phyloP scores from a whole-genome alignment of 2,888 invertebrate genomes.

The Drosophila suboccidentalis region DNA sequence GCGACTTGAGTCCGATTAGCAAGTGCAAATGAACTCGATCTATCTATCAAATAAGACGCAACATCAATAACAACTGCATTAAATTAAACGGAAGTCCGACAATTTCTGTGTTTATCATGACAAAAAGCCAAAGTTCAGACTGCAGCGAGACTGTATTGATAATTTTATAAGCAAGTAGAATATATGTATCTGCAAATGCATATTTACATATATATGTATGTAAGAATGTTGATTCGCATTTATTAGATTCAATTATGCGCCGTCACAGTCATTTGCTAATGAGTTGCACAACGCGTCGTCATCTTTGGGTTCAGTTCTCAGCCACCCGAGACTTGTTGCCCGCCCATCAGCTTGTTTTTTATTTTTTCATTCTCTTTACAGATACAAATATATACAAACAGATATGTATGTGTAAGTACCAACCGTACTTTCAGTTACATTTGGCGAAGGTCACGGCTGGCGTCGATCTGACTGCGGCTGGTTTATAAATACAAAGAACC shows the following conservation, averaged over 20 bases:
- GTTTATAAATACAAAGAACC: slow-evolving; percentile 69
- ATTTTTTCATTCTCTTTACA: neutral
- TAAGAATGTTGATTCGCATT: slow-evolving; percentile 33
- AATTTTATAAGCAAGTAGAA: neutral
- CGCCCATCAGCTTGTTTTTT: slow-evolving; percentile 24
- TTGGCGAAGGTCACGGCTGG: slow-evolving; percentile 62
- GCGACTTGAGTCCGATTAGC: slow-evolving; percentile 13
- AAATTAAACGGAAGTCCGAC: slow-evolving; percentile 32
- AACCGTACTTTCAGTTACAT: slow-evolving; percentile 14
- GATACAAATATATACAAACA: no score
- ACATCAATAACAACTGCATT: neutral
- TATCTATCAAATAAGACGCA: neutral
- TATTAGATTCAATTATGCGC: slow-evolving; percentile 66
- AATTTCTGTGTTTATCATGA: slow-evolving; percentile 29
- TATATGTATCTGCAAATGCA: neutral
- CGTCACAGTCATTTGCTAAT: slow-evolving; percentile 57
- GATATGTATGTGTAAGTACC: neutral
- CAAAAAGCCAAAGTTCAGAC: slow-evolving; percentile 30
- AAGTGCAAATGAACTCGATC: slow-evolving; percentile 27
- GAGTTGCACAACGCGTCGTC: slow-evolving; percentile 49
- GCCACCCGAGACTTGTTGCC: slow-evolving; percentile 46
- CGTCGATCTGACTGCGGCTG: slow-evolving; percentile 49
- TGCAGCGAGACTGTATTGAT: slow-evolving; percentile 12
- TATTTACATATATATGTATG: neutral
- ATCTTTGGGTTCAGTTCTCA: slow-evolving; percentile 32